phyloP scores from a whole-genome alignment of 2,888 invertebrate genomes.

The Erebia palarica region DNA sequence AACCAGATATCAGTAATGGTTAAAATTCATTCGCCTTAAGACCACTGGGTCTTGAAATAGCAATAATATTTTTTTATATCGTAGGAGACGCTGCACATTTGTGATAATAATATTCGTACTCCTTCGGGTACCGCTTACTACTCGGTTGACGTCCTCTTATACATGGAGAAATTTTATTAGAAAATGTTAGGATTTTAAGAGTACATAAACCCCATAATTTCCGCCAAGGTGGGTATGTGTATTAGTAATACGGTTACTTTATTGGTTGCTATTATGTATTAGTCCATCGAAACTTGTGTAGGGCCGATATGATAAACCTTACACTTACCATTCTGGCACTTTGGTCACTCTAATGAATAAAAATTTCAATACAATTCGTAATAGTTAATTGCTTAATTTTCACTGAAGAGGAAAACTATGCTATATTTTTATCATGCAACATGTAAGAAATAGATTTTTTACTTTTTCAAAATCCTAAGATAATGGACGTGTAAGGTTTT shows the following conservation, averaged over 20 bases:
- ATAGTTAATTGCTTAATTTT: too few relatives aligned
- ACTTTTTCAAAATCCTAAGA: not conserved
- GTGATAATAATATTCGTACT: constrained; percentile 64
- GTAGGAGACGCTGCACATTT: constrained; percentile 73
- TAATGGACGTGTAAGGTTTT: constrained; percentile 25
- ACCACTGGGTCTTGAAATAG: constrained; percentile 71
- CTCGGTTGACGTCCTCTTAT: constrained; percentile 75
- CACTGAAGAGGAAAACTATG: too few relatives aligned
- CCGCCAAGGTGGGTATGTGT: constrained; percentile 31
- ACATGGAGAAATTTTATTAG: constrained; percentile 79
- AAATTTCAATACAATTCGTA: not conserved
- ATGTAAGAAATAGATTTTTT: too few relatives aligned
- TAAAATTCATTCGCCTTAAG: constrained; percentile 70
- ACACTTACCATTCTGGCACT: not conserved
- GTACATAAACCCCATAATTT: constrained; percentile 67
- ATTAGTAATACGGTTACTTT: constrained; percentile 23
- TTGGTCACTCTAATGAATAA: not conserved
- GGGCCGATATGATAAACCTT: constrained; percentile 31
- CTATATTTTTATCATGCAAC: too few relatives aligned
- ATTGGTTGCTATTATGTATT: constrained; percentile 29
- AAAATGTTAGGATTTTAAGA: constrained; percentile 70
- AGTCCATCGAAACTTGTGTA: constrained; percentile 16
- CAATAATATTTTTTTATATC: constrained; percentile 66
- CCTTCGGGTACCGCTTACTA: constrained; percentile 73
- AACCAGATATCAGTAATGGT: constrained; percentile 57